phyloP scores from a whole-genome alignment of 2,888 invertebrate species.

The Nebria salina region DNA sequence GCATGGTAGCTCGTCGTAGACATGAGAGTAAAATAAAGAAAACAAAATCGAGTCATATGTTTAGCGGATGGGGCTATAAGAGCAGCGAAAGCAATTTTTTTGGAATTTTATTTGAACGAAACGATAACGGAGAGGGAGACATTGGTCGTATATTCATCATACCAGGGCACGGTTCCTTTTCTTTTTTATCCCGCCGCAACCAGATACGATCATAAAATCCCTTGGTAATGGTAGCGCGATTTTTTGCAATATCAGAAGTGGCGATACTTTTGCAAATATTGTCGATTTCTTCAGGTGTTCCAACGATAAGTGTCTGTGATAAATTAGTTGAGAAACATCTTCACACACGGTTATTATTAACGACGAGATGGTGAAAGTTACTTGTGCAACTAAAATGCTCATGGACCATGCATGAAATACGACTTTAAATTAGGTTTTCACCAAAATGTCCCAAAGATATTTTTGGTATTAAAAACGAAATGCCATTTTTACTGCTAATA shows the following conservation, averaged over 20 bases:
- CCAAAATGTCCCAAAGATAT: constrained; percentile 32
- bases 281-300: constrained; percentile 36
- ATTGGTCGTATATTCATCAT: constrained; percentile 14
- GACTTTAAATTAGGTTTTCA: constrained; percentile 36
- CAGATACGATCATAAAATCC: constrained; percentile 6
- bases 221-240: neutral
- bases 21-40: neutral
- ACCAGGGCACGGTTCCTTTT: neutral
- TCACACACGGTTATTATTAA: constrained; percentile 41
- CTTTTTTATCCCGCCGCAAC: neutral
- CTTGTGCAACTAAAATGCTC: constrained; percentile 37
- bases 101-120: neutral
- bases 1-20: neutral
- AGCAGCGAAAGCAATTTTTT: neutral
- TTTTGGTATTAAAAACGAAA: neutral
- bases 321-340: constrained; percentile 39
- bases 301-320: constrained; percentile 35
- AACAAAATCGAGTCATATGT: neutral
- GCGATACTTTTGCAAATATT: constrained; percentile 5
- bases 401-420: constrained; percentile 34
- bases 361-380: constrained; percentile 29
- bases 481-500: neutral
- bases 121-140: neutral
- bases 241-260: neutral
- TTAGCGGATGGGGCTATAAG: neutral